phyloP scores from a whole-genome alignment of 2,888 invertebrate genomes.

The Rhimphoctona megacephalus region DNA sequence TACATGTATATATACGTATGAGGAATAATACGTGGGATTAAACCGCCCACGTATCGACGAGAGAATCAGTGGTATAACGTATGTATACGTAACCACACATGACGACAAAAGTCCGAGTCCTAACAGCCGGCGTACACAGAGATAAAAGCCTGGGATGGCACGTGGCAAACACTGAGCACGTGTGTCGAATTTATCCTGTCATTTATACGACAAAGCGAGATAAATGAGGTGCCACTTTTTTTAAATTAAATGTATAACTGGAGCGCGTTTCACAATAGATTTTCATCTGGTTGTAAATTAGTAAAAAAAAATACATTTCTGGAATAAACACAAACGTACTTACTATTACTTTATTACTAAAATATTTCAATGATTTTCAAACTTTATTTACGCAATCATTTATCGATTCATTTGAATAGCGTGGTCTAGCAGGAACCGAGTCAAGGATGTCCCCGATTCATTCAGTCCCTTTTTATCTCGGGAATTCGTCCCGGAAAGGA shows the following conservation, averaged over 20 bases:
- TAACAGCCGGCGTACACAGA: conserved; percentile 1
- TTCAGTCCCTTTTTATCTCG: conserved; percentile 84
- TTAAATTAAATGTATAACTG: neutral
- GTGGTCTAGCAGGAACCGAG: neutral
- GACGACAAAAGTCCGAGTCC: conserved; percentile 25
- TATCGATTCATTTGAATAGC: neutral
- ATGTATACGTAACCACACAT: conserved; percentile 57
- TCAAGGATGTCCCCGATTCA: conserved; percentile 82
- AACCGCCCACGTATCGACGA: conserved; percentile 55
- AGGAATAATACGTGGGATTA: conserved; percentile 57
- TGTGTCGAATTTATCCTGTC: conserved; percentile 44
- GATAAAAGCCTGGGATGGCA: conserved; percentile 41
- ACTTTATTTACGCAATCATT: neutral
- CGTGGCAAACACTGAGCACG: conserved; percentile 62
- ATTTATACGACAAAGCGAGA: conserved; percentile 10
- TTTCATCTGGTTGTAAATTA: neutral
- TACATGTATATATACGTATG: conserved; percentile 9
- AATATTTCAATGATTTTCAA: neutral
- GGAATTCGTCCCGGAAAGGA: conserved; percentile 85
- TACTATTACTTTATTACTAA: neutral
- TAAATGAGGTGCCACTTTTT: neutral
- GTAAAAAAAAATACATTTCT: neutral
- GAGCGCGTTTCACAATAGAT: neutral
- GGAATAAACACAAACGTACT: neutral
- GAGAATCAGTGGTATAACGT: conserved; percentile 45